Evolutionary conservation across 2,113 vertebrate species (phyloP), one percentile per base, ranked within the genome.

Genomic region (Lichenostomus cassidix): DNA sequence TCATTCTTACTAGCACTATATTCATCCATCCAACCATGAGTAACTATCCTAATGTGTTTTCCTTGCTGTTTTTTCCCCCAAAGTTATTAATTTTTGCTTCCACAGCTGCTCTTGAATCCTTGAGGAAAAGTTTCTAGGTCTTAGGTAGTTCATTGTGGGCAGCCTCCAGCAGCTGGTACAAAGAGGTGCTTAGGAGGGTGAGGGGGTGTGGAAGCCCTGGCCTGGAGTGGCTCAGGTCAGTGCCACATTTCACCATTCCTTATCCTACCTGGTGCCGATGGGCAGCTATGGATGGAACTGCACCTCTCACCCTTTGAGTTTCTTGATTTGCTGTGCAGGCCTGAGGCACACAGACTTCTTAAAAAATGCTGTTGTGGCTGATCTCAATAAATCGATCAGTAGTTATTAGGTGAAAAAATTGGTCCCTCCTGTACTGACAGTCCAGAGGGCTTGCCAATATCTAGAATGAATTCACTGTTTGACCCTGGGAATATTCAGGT

Each of bases 201-300:
- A 8, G 10, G 18, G 20, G 11, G 50, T 62, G 28, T 2, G 0
- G 46, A 56, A 65, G 47, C 50, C 21, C 55, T 42, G n/a, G n/a
- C 24, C 46, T 35, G 12, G 25, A 7, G 12, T 17, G 10, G 5
- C 56, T 83, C 3, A 1, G 7, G 12, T 58, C 58, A 23, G 27
- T 82, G 69, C 64, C 14, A 16, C 2, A 0, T 90, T 65, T 49
- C 46, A 27, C n/a, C 0, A 0, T 33, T 39, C 6, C 0, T 83
- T 76, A 7, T 37, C 68, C 23, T 31, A 0, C 10, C 18, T 83
- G 63, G n/a, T 12, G 9, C 18, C 0, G 0, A 10, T 0, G 1
- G 15, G 55, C 46, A 33, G 41, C 1, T 3, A 5, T 16, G 24
- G n/a, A 18, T 2, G 2, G 52, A 74, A 23, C 68, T 0, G 5